These are phyloP conservation scores for Ctenosaura bakeri DNA, from an alignment of 2,797 vertebrate species.

Conservation along the genomic window DNA sequence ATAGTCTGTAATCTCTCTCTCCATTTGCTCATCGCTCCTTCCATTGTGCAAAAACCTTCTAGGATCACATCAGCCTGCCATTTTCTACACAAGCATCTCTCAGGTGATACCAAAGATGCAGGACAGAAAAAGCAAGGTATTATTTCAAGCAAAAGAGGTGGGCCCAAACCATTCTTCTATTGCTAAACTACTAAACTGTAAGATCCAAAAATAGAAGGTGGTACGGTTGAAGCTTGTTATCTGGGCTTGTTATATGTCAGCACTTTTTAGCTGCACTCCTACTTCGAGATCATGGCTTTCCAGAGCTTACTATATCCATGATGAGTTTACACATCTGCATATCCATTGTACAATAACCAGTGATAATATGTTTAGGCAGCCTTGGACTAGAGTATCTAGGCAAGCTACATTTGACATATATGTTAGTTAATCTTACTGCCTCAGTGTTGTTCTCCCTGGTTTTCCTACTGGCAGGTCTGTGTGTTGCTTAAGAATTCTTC, in stretches of 20 bases:
- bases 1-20: no score
- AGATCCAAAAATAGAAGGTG: neutral
- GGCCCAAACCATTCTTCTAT: neutral
- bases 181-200: neutral
- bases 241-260: neutral
- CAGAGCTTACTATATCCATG: no score
- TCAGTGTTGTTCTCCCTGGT: neutral
- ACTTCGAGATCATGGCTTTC: no score
- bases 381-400: neutral
- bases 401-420: neutral
- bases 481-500: neutral
- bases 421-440: neutral
- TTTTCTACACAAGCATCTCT: neutral
- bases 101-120: neutral
- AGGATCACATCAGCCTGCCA: neutral
- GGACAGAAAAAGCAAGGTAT: neutral
- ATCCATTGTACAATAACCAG: neutral
- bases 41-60: neutral
- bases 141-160: neutral
- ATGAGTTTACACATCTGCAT: neutral
- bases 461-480: neutral
- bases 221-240: neutral
- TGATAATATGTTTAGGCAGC: neutral
- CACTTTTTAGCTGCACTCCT: neutral
- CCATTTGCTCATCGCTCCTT: neutral